Conservation (phyloP, 2,888 invertebrate genomes). For the Steinernema hermaphroditum region DNA sequence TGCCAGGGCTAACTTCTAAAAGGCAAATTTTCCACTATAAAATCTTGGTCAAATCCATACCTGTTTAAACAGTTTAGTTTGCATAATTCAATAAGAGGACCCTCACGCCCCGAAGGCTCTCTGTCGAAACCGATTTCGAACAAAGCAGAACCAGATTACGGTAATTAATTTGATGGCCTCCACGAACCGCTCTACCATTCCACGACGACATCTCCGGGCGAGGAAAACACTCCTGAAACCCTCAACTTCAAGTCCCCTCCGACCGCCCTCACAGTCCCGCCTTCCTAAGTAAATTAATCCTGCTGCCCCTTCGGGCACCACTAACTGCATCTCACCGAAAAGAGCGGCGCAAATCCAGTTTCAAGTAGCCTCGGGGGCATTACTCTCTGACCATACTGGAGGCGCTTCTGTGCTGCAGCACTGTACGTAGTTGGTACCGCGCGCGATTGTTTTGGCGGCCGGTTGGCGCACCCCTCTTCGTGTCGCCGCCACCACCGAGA, state of each 20-base stretch:
- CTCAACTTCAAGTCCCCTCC: not conserved
- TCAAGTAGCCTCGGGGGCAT: conserved; percentile 24
- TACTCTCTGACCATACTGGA: conserved; percentile 25
- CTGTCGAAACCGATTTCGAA: too few species aligned
- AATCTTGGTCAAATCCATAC: too few species aligned
- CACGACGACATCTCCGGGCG: not conserved
- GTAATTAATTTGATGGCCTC: conserved; percentile 5
- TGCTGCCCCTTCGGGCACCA: not conserved
- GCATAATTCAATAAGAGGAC: too few species aligned
- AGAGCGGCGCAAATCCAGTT: conserved; percentile 16
- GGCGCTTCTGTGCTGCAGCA: conserved; percentile 12
- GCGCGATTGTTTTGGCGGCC: conserved; percentile 30
- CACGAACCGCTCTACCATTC: not conserved
- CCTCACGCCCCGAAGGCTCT: too few species aligned
- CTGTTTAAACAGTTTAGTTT: too few species aligned
- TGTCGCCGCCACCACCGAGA: conserved; percentile 8
- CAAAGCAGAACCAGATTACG: not conserved
- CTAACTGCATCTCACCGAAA: conserved; percentile 30
- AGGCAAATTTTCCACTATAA: too few species aligned
- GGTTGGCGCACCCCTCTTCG: conserved; percentile 24
- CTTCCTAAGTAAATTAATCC: conserved; percentile 24
- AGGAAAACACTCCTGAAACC: not conserved
- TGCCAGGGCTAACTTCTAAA: too few species aligned
- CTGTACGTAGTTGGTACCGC: conserved; percentile 27
- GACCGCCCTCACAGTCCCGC: not conserved